A percentile compares a stretch with the other conserved stretches of the same genome.
phyloP scores from a whole-genome alignment of 2,113 vertebrate species.

The Sturnus vulgaris region DNA sequence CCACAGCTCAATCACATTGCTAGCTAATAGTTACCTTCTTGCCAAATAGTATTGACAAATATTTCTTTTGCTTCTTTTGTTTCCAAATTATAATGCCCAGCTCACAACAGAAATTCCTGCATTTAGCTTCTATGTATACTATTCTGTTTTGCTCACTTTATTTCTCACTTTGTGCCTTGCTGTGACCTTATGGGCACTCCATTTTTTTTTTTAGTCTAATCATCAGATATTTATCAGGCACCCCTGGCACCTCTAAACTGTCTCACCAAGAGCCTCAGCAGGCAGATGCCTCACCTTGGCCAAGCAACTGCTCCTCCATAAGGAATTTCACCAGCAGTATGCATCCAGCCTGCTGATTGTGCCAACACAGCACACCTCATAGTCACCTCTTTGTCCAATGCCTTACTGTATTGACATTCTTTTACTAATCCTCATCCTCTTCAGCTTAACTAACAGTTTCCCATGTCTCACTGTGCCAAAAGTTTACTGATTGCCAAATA shows the following conservation, averaged over 20 bases:
- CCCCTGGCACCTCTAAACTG: accelerated
- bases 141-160: background rate
- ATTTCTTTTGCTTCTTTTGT: background rate
- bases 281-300: background rate
- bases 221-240: background rate
- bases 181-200: background rate
- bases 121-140: background rate
- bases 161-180: background rate
- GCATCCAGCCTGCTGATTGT: background rate
- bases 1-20: background rate
- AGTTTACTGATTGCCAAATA: background rate
- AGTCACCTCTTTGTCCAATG: background rate
- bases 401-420: slow-evolving; percentile 1
- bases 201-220: background rate
- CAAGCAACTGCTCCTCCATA: background rate
- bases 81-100: background rate
- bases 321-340: background rate
- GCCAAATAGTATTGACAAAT: background rate
- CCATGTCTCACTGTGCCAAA: background rate
- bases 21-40: background rate
- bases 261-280: background rate
- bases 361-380: background rate
- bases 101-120: background rate
- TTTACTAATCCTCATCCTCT: slow-evolving; percentile 15
- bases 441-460: background rate